phyloP scores from a whole-genome alignment of 2,113 vertebrate species.

The Ictalurus punctatus region DNA sequence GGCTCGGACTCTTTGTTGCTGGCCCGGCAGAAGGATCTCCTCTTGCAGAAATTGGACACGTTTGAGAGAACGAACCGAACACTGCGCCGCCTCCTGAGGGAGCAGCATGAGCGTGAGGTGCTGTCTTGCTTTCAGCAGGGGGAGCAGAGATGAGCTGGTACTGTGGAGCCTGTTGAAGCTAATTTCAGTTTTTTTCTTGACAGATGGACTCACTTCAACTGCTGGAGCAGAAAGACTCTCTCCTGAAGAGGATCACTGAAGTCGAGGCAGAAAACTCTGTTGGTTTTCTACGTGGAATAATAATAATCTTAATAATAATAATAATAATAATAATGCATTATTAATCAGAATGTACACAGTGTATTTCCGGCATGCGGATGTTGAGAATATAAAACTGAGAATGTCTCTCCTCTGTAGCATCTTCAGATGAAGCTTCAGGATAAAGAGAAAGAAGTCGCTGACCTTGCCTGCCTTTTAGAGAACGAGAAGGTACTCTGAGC shows the following conservation, averaged over 20 bases:
- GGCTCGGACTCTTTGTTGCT: constrained; percentile 77
- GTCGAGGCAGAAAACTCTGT: constrained; percentile 85
- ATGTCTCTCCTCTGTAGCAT: constrained; percentile 66
- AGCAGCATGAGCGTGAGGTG: constrained; percentile 83
- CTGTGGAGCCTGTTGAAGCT: background rate
- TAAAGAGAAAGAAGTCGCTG: constrained; percentile 78
- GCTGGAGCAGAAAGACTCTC: constrained; percentile 74
- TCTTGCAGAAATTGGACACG: constrained; percentile 86
- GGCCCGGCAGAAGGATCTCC: constrained; percentile 81
- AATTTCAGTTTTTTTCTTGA: constrained; percentile 29
- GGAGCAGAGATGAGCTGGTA: background rate
- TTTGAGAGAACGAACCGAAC: constrained; percentile 87
- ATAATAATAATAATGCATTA: background rate
- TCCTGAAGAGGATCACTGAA: constrained; percentile 80
- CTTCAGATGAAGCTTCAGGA: constrained; percentile 82
- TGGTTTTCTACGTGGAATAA: constrained; percentile 52
- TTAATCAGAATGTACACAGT: background rate
- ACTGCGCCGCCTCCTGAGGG: constrained; percentile 81
- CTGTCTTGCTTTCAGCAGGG: background rate
- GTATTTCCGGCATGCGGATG: background rate
- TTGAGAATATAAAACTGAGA: background rate
- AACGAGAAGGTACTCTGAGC: constrained; percentile 80
- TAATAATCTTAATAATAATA: background rate
- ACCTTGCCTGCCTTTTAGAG: constrained; percentile 74
- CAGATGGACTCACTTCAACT: constrained; percentile 76